Evolutionary conservation across 2,797 vertebrate species (phyloP).

Genomic region (Trachurus trachurus): DNA sequence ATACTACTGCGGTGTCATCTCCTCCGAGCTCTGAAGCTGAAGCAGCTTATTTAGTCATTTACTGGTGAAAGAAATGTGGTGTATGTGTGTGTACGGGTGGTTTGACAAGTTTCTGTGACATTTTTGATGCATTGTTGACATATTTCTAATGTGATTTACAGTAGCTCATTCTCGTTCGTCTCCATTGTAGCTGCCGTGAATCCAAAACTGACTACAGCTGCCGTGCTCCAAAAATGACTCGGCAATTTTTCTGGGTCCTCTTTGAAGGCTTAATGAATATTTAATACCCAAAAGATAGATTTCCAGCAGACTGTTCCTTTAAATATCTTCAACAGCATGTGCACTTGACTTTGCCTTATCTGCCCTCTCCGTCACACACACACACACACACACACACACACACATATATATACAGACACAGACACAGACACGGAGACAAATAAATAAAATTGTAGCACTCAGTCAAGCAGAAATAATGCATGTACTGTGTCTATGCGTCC

Average conservation of each 20-base stretch:
- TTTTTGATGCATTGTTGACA: not conserved
- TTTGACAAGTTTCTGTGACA: too few relatives aligned
- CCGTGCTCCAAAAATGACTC: not conserved
- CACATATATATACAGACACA: too few relatives aligned
- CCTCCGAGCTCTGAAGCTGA: too few relatives aligned
- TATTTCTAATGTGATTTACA: not conserved
- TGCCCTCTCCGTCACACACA: slow-evolving; percentile 9
- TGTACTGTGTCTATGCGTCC: not conserved
- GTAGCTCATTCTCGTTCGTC: too few relatives aligned
- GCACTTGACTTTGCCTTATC: slow-evolving; percentile 1
- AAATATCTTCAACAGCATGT: not conserved
- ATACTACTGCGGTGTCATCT: too few relatives aligned
- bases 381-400: not conserved
- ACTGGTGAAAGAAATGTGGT: too few relatives aligned
- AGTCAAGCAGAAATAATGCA: slow-evolving; percentile 6
- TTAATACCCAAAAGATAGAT: not conserved
- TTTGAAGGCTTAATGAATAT: not conserved
- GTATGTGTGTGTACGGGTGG: too few relatives aligned
- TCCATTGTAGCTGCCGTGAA: not conserved
- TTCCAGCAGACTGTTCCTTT: not conserved
- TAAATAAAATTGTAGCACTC: not conserved
- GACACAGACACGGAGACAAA: not conserved
- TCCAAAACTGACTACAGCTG: not conserved
- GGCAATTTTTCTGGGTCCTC: not conserved
- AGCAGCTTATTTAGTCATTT: too few relatives aligned